phyloP scores from a whole-genome alignment of 2,113 vertebrate species.

The Sclerurus mexicanus region DNA sequence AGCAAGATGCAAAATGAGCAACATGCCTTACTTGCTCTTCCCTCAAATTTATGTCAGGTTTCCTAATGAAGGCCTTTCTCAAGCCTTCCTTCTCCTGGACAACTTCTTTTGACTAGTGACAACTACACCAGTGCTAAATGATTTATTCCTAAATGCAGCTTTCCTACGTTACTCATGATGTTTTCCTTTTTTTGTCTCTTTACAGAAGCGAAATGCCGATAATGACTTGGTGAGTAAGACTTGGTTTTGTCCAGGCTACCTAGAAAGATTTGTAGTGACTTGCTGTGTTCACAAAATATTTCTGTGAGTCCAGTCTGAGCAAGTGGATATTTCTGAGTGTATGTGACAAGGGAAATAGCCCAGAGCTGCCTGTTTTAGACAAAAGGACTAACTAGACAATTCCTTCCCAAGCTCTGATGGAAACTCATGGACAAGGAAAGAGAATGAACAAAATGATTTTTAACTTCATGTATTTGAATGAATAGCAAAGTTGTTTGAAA shows the following conservation, averaged over 20 bases:
- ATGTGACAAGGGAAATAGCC: neutral
- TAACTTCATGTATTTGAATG: neutral
- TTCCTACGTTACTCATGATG: neutral
- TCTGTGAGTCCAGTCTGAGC: neutral
- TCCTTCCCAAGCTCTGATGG: neutral
- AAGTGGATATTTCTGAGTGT: neutral
- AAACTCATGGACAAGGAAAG: neutral
- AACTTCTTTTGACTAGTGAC: neutral
- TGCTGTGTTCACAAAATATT: neutral
- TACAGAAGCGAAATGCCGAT: constrained; percentile 68
- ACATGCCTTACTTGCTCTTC: neutral
- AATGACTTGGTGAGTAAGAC: constrained; percentile 67
- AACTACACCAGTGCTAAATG: neutral
- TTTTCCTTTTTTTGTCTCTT: constrained; percentile 28
- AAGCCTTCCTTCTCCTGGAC: neutral
- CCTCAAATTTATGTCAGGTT: neutral
- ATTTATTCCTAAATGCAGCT: neutral
- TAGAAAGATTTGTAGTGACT: neutral
- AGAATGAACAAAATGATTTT: neutral
- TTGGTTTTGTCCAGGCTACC: neutral
- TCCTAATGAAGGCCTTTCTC: neutral
- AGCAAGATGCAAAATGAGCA: neutral
- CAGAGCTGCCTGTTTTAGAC: neutral
- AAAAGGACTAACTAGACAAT: neutral
- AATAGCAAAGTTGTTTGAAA: neutral